phyloP scores from a whole-genome alignment of 2,797 vertebrate genomes.

The Cuniculus paca region DNA sequence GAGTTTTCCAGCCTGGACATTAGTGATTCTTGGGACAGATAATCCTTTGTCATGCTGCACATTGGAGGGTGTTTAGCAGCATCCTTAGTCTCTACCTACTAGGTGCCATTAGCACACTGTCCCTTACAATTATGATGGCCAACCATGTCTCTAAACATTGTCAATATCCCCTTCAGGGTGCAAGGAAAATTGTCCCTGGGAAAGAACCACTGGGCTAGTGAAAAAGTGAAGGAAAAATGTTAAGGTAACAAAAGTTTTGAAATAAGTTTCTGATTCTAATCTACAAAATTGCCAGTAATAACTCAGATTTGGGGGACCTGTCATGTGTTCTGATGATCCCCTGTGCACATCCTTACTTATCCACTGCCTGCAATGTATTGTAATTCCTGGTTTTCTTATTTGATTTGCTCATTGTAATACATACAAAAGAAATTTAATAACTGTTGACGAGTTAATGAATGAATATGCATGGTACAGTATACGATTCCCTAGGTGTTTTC shows the following conservation, averaged over 20 bases:
- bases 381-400: slow-evolving; percentile 15
- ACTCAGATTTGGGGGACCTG: not conserved
- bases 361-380: not conserved
- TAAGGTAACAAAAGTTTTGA: not conserved
- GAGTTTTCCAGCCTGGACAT: not conserved
- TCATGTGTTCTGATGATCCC: not conserved
- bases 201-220: not conserved
- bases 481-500: not conserved
- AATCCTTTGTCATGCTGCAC: not conserved
- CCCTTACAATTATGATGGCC: not conserved
- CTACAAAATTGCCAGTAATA: not conserved
- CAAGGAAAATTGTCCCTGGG: not conserved
- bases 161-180: not conserved
- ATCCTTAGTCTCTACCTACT: not conserved
- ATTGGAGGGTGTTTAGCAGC: not conserved
- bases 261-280: not conserved
- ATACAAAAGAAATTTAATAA: not conserved
- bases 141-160: not conserved
- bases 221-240: not conserved
- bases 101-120: not conserved
- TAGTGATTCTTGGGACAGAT: not conserved
- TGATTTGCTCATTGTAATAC: not conserved
- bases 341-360: not conserved
- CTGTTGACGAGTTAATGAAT: not conserved
- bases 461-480: not conserved